A percentile compares a stretch with the other conserved stretches of the same genome.
Conservation (phyloP, 2,797 vertebrate genomes). For the Gadopsis bispinosus region DNA sequence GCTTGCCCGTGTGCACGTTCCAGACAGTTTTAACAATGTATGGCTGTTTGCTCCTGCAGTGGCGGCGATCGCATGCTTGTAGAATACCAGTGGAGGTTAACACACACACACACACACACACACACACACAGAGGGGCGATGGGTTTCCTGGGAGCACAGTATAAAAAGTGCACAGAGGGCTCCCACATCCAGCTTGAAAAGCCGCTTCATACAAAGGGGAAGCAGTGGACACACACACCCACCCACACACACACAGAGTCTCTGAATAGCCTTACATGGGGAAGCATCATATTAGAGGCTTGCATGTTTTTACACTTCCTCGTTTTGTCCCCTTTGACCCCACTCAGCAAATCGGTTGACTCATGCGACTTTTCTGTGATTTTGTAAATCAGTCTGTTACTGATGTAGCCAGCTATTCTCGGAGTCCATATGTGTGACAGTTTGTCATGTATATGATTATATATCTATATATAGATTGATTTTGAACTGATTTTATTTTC, state of each 20-base stretch:
- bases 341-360: neutral
- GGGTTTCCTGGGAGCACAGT: slow-evolving; percentile 56
- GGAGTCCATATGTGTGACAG: too few species aligned
- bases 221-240: neutral
- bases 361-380: neutral
- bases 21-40: slow-evolving; percentile 54
- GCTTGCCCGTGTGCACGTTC: slow-evolving; percentile 10
- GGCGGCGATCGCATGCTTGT: slow-evolving; percentile 41
- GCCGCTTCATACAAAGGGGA: slow-evolving; percentile 59
- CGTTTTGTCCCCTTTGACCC: slow-evolving; percentile 15
- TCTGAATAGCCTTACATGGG: slow-evolving; percentile 42
- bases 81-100: slow-evolving; percentile 43
- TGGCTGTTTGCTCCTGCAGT: slow-evolving; percentile 45
- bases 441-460: neutral
- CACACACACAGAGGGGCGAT: slow-evolving; percentile 17
- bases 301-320: slow-evolving; percentile 24
- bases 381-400: neutral
- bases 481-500: neutral
- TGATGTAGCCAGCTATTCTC: neutral
- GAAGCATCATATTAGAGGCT: slow-evolving; percentile 30
- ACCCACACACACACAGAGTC: slow-evolving; percentile 28
- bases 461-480: neutral
- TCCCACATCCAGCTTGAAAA: slow-evolving; percentile 67
- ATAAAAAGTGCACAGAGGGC: slow-evolving; percentile 62
- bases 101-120: slow-evolving; percentile 9